Evolutionary conservation across 2,888 invertebrate species (phyloP), one percentile per base, ranked within the genome.

Genomic region (Epirrhoe tristata): DNA sequence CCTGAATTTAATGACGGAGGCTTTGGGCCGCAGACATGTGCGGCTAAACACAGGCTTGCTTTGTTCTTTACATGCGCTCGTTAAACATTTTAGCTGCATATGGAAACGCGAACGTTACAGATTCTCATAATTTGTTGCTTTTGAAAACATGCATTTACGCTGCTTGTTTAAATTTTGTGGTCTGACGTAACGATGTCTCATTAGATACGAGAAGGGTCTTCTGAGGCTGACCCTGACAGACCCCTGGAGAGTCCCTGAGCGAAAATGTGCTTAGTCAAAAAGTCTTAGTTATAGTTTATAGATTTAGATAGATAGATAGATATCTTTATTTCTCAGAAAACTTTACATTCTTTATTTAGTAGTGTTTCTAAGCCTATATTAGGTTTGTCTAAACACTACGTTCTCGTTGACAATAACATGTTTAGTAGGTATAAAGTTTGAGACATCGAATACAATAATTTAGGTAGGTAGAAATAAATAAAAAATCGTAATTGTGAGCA

Each of bases 51-150:
- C 61, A 68, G 63, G 55, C 54, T 24, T 54, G 62, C 62, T 69
- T 69, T 66, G 65, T 66, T 69, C 68, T 61, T 51, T 60, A 57
- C 60, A 57, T 57, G 63, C 77, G 81, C 85, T 88, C 84, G 86
- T 89, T 90, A 88, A 88, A 89, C 89, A 88, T 89, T 89, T 85
- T 77, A 85, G 81, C 79, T 81, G 77, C 79, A 78, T 66, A 72
- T 57, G 69, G 72, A 66, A 62, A 59, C 50, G 50, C 46, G 46
- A 59, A 57, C 52, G 16, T 56, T 57, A 50, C 51, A 66, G 54
- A 67, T 67, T 63, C 55, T 66, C 66, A 62, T 66, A 62, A 62
- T 66, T 66, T 66, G 58, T 58, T 62, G 12, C 34, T 32, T 66
- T 62, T 66, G 24, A 53, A 60, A 66, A 66, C 61, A 66, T 53